These are phyloP conservation scores for Phrixothrix hirtus DNA, from an alignment of 2,888 invertebrate species.

Conservation along the genomic window DNA sequence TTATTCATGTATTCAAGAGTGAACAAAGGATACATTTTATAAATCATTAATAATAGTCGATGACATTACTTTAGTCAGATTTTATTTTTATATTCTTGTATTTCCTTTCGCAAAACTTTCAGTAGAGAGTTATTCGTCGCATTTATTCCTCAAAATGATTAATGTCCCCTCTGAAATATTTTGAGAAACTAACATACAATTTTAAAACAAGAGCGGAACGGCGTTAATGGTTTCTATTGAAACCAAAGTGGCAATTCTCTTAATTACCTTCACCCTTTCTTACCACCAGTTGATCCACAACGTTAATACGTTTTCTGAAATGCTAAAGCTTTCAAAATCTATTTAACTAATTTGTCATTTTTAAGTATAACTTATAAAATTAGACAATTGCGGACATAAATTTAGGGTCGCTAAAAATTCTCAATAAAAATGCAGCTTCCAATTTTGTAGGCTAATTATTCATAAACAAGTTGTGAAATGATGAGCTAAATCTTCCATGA, in stretches of 20 bases:
- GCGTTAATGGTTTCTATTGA: constrained; percentile 20
- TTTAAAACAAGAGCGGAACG: constrained; percentile 17
- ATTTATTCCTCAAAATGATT: constrained; percentile 16
- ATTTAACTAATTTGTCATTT: not conserved
- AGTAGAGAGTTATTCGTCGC: constrained; percentile 7
- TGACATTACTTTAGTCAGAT: not conserved
- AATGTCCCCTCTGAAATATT: constrained; percentile 21
- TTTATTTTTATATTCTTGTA: constrained; percentile 11
- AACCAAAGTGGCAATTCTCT: constrained; percentile 7
- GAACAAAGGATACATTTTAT: not conserved
- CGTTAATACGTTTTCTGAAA: not conserved
- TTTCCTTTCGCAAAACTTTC: constrained; percentile 11
- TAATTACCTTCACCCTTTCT: constrained; percentile 16
- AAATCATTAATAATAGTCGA: constrained; percentile 1
- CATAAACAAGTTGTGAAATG: constrained; percentile 20
- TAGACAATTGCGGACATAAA: not conserved
- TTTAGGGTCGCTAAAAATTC: not conserved
- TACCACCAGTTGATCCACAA: constrained; percentile 7
- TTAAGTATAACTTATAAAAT: not conserved
- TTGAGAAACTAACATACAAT: constrained; percentile 16
- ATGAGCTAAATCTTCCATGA: constrained; percentile 22
- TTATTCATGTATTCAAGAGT: not conserved
- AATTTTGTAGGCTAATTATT: constrained; percentile 18
- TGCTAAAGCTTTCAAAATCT: no score
- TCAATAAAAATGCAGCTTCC: no score